A percentile compares a stretch with the other conserved stretches of the same genome.
Conservation (phyloP, 2,797 vertebrate species). For the Psittacula derbiana region DNA sequence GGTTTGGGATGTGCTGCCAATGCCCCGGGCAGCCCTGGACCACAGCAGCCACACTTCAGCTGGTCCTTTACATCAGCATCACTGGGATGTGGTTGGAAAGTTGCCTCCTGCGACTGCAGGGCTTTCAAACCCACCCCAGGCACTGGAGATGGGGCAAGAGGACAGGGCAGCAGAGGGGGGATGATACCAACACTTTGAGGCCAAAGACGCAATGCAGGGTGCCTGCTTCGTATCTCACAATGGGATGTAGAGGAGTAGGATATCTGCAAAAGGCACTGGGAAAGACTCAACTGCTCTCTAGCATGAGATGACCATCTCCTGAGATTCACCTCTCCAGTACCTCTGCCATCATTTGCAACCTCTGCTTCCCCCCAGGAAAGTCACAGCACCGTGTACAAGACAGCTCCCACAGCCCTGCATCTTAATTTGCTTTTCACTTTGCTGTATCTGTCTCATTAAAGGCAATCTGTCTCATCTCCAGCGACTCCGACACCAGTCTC, state of each 20-base stretch:
- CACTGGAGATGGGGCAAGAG: neutral
- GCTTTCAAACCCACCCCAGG: neutral
- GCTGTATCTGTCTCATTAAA: constrained; percentile 26
- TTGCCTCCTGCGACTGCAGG: neutral
- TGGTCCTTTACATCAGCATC: neutral
- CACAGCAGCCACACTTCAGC: neutral
- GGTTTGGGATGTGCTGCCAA: neutral
- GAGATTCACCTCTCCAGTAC: neutral
- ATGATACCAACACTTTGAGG: neutral
- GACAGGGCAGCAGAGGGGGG: neutral
- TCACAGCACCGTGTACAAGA: accelerated
- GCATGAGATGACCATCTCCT: neutral
- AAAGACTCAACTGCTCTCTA: neutral
- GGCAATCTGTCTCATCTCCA: neutral
- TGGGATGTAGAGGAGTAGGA: neutral
- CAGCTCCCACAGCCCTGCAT: neutral
- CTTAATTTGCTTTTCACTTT: constrained; percentile 1
- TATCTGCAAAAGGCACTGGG: neutral
- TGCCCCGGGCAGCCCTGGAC: neutral
- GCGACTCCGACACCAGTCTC: neutral
- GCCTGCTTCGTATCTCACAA: neutral
- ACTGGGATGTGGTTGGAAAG: accelerated
- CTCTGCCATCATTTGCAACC: neutral
- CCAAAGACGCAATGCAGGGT: neutral
- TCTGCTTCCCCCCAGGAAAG: neutral